Base-by-base conservation (phyloP, 2,113 vertebrate genomes). In the Collichthys lucidus region DNA sequence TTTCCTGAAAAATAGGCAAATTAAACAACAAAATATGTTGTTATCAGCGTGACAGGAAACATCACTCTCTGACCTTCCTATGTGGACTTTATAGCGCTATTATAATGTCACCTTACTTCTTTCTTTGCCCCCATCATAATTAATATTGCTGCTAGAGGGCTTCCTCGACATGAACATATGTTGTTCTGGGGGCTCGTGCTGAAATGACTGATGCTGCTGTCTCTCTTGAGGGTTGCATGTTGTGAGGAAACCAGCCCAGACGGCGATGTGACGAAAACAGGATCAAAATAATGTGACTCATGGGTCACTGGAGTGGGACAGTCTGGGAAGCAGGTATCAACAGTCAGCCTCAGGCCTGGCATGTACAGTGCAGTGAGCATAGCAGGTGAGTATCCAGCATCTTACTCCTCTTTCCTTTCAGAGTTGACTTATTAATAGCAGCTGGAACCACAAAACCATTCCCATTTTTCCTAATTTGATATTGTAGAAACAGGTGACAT, bases 241-340 rank as follows among this genome's bases (percentile, higher is more conserved):
- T 64, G 72, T 62, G 50, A 42, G 57, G 35, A 44, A 67, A 68
- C 22, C 64, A 40, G 19, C 22, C 26, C 15, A 2, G 31, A 61
- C 35, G 19, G 19, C 68, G 22, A 8, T 49, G n/a, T 52, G 62
- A 47, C 47, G 44, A 4, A 68, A 68, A 31, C 64, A 26, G 62
- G 74, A 52, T 62, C 31, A 17, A 79, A 79, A 35, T 56, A 22
- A 79, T 53, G 57, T 46, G 49, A 55, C 57, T 70, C 65, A 69
- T 70, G 67, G 66, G 16, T 70, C 59, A 52, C 9, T 55, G 49
- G 42, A 56, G 74, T 52, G 26, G 55, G 67, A 35, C 55, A 61
- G 44, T 69, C 56, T 29, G 55, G 10, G 26, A 68, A 24, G 29
- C 14, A 69, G 63, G 42, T 50, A 46, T 29, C 22, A 77, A 56